Evolutionary conservation across 2,113 vertebrate genomes (phyloP).

Genomic region (Benitochromis conjunctus): DNA sequence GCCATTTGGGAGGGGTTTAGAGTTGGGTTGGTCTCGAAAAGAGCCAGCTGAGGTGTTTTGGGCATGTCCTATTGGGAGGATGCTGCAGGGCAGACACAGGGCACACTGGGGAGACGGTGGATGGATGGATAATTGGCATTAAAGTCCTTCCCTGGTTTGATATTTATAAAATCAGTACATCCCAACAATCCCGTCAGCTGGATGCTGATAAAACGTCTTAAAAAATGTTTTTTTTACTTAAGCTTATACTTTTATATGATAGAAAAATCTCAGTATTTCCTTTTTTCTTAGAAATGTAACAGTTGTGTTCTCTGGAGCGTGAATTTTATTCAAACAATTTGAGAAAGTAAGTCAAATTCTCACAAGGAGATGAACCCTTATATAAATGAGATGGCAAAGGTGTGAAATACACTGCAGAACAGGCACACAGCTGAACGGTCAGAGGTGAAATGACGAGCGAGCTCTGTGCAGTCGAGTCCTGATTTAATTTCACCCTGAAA

Average conservation of each 20-base stretch:
- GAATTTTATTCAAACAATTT: background rate
- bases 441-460: background rate
- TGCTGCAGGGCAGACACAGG: background rate
- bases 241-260: background rate
- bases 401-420: background rate
- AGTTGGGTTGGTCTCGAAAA: background rate
- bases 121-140: background rate
- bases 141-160: background rate
- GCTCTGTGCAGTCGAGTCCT: background rate
- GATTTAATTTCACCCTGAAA: background rate
- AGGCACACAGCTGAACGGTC: background rate
- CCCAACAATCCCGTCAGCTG: background rate
- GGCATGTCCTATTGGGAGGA: background rate
- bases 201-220: background rate
- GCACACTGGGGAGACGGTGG: background rate
- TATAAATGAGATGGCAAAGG: background rate
- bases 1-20: background rate
- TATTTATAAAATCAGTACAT: background rate
- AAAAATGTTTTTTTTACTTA: background rate
- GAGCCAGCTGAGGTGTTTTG: background rate
- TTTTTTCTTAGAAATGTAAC: background rate
- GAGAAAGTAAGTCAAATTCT: background rate
- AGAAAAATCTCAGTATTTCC: background rate
- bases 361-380: background rate
- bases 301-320: background rate